Percentiles rank a stretch among this genome's conserved stretches.
Evolutionary conservation across 2,888 invertebrate genomes (phyloP).

Genomic region (Drosophila vallismaia): DNA sequence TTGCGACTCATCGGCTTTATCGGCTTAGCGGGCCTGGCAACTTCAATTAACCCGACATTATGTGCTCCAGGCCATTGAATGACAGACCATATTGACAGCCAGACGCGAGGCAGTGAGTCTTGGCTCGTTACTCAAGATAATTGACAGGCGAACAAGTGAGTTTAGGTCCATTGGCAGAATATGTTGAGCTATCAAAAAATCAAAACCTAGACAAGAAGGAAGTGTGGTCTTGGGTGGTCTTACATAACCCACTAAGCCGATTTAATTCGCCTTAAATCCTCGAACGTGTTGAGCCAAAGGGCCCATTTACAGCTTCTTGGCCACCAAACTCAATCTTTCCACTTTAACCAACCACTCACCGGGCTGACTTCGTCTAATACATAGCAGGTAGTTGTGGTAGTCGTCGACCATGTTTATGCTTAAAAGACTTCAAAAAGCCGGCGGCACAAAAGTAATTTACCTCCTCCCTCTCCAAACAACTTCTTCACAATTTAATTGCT

Average conservation of each 20-base stretch:
- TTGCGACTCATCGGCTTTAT: slow-evolving; percentile 28
- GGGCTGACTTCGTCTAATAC: neutral
- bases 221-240: slow-evolving; percentile 13
- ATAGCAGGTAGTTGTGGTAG: slow-evolving; percentile 18
- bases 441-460: slow-evolving; percentile 17
- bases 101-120: slow-evolving; percentile 12
- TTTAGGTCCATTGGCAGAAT: slow-evolving; percentile 29
- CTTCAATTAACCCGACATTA: slow-evolving; percentile 51
- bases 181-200: slow-evolving; percentile 37
- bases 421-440: slow-evolving; percentile 27
- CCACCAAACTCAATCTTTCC: slow-evolving; percentile 25
- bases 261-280: slow-evolving; percentile 5
- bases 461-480: slow-evolving; percentile 33
- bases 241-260: neutral
- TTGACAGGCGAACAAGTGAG: slow-evolving; percentile 41
- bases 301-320: slow-evolving; percentile 1
- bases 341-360: slow-evolving; percentile 3
- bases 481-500: slow-evolving; percentile 60
- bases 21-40: slow-evolving; percentile 32
- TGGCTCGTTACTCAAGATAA: slow-evolving; percentile 32
- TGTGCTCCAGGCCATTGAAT: slow-evolving; percentile 21
- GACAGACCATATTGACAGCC: slow-evolving; percentile 41
- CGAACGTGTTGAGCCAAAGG: slow-evolving; percentile 1
- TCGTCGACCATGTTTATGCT: slow-evolving; percentile 24
- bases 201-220: slow-evolving; percentile 3